Evolutionary conservation across 2,797 vertebrate species (phyloP), one percentile per base, ranked within the genome.

Genomic region (Myripristis jacobus): DNA sequence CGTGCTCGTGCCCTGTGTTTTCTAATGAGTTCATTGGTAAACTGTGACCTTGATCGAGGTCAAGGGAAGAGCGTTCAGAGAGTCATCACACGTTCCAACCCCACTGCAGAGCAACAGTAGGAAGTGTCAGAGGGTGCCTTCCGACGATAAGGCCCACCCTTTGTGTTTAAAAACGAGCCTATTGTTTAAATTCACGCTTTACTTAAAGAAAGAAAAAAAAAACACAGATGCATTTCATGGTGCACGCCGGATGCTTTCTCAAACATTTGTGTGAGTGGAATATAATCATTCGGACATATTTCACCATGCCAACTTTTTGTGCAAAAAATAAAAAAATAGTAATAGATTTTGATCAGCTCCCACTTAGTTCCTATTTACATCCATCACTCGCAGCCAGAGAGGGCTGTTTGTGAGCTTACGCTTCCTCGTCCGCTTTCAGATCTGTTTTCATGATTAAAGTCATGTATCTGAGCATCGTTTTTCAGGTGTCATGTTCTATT

Each of bases 101-200:
- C 67, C 57, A 54, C 43, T 61, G 85, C 78, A 79, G 13, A 63
- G n/a, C n/a, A n/a, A n/a, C n/a, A 84, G 85, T 87, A 92, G 91
- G 91, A 94, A 91, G 82, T 90, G 82, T 72, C 85, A 79, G 79
- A 79, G 84, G 82, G 91, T 91, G 92, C 82, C 72, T 64, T 88
- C 60, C 65, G 61, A 63, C 92, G 93, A 94, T 93, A 94, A 94
- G 91, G 68, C 55, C 50, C 51, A 2, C 72, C 87, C 83, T 88
- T 92, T 92, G 87, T 89, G 77, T 70, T 81, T 70, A 84, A 90
- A 38, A 90, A 81, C 70, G 65, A 54, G 12, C 70, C 89, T 81
- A 90, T 91, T 93, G 92, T 92, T 91, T 56, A 55, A 77, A 83
- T 70, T 43, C 18, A 19, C 74, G 70, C 65, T 70, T 82, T 79